phyloP scores from a whole-genome alignment of 2,113 vertebrate species.

The Coracopsis vasa region DNA sequence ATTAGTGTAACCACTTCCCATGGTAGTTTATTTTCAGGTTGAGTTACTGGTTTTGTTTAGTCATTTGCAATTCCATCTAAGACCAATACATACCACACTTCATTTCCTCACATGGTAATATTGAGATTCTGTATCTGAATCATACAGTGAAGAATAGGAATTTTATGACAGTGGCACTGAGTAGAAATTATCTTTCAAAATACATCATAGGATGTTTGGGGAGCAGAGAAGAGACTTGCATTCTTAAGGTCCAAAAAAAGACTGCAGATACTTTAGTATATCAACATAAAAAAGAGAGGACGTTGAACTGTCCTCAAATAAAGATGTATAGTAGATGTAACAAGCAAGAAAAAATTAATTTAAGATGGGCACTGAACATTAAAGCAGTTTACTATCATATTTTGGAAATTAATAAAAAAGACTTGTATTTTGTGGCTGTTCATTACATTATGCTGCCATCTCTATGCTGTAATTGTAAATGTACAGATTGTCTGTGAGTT shows the following conservation, averaged over 20 bases:
- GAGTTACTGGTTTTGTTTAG: background rate
- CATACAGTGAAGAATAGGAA: background rate
- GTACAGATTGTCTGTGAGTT: background rate
- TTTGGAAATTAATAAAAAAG: background rate
- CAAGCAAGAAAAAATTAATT: background rate
- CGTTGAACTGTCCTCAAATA: background rate
- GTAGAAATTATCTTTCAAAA: background rate
- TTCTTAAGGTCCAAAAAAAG: background rate
- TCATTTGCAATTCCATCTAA: background rate
- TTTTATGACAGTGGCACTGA: background rate
- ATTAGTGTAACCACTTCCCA: background rate
- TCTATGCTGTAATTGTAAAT: background rate
- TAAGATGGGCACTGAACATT: background rate
- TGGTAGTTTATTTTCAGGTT: background rate
- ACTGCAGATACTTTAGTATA: background rate
- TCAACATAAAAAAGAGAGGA: background rate
- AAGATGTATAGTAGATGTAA: background rate
- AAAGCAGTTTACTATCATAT: background rate
- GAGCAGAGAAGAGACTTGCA: background rate
- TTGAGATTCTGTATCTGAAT: background rate
- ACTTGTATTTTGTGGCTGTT: background rate
- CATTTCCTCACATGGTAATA: background rate
- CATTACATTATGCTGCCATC: background rate
- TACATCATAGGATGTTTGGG: background rate
- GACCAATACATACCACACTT: background rate